Evolutionary conservation across 1,140 invertebrate genomes (phyloP).

Genomic region (Episyrphus balteatus): DNA sequence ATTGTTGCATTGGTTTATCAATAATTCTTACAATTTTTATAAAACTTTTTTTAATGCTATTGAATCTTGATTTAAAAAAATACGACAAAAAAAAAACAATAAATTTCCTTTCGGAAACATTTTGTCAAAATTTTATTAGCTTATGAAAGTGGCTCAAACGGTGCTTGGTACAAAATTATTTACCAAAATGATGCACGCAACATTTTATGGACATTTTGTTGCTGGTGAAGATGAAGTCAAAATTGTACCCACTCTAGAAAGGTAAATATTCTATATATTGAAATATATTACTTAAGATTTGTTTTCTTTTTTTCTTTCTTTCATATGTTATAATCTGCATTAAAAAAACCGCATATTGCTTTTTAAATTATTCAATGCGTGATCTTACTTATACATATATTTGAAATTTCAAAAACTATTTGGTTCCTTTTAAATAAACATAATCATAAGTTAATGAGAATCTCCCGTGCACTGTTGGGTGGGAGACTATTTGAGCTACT

Average conservation of each 20-base stretch:
- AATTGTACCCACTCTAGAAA: constrained; percentile 34
- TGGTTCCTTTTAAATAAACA: neutral
- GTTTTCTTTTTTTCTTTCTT: constrained; percentile 36
- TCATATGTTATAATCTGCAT: constrained; percentile 10
- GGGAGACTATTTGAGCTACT: constrained; percentile 71
- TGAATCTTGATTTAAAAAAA: neutral
- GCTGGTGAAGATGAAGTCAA: constrained; percentile 56
- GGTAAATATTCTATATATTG: constrained; percentile 24
- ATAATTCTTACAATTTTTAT: neutral
- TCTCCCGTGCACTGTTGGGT: constrained; percentile 68
- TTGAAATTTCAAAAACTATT: constrained; percentile 1
- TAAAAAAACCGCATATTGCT: constrained; percentile 2
- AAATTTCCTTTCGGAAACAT: neutral
- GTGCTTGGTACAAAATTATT: constrained; percentile 73
- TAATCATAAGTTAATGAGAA: constrained; percentile 74
- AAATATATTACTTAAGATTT: constrained; percentile 13
- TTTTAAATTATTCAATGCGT: neutral
- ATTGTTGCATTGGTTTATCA: neutral
- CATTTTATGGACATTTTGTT: constrained; percentile 96
- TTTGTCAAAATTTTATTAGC: constrained; percentile 38
- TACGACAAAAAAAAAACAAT: neutral
- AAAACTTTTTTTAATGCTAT: neutral
- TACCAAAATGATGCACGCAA: constrained; percentile 63
- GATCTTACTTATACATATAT: neutral
- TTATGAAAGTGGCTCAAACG: constrained; percentile 66